Evolutionary conservation across 1,140 invertebrate species (phyloP), one percentile per base, ranked within the genome.

Genomic region (Cydia fagiglandana): DNA sequence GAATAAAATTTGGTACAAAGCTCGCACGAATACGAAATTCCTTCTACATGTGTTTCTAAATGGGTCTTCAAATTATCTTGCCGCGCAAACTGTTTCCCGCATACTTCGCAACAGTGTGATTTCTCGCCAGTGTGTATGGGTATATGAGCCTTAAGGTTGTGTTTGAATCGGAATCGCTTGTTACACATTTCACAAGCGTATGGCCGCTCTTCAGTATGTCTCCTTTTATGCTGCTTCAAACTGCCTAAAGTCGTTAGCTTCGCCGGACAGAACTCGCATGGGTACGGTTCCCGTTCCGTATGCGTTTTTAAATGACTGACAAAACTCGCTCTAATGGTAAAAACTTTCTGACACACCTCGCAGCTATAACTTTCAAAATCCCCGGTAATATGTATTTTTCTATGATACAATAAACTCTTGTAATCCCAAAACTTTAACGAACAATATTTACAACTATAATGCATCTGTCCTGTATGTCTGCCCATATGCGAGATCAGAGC

Each of bases 391-490:
- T 61, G 56, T 17, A 61, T 61, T 61, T 61, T 61, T 12, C 56
- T 61, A 61, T 61, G 56, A 24, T 24, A 20, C 20, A 61, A 24
- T 24, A 61, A 61, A 61, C 17, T 61, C 56, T 24, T 61, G n/a
- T 61, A 61, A 61, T 61, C 56, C 56, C 56, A 61, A 61, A 61
- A 61, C 56, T 24, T 61, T 61, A 61, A 61, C 20, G 17, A 20
- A 61, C 56, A 61, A 61, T 61, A 24, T 61, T 61, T 61, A 61
- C 56, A 61, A 61, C 56, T 61, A 24, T 61, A 61, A 61, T 61
- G 56, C 56, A 61, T 61, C 56, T 61, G 56, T 24, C 56, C 56
- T 10, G 56, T 61, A 24, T 61, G 56, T 24, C 56, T 20, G 17
- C 56, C 56, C 56, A 61, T 61, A 24, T 61, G 56, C 7, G 56